These are phyloP conservation scores for Dicrostonyx torquatus DNA, from an alignment of 2,797 vertebrate genomes.

Conservation along the genomic window DNA sequence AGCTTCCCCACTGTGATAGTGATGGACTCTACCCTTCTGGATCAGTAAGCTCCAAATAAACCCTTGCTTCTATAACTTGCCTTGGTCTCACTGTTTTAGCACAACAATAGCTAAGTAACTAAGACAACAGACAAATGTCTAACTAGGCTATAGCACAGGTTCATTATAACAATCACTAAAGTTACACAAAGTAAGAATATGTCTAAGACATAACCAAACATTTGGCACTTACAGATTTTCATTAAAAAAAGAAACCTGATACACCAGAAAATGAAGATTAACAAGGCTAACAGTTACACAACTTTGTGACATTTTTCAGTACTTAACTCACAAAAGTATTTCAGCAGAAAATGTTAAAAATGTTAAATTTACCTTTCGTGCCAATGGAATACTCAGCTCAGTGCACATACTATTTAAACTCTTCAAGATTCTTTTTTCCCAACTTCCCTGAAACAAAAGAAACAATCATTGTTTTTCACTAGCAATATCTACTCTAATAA, in stretches of 20 bases:
- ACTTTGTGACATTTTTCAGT: slow-evolving; percentile 25
- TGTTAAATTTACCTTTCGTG: slow-evolving; percentile 91
- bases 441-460: slow-evolving; percentile 90
- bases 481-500: slow-evolving; percentile 2
- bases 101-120: not conserved
- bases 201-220: not conserved
- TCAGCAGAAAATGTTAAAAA: slow-evolving; percentile 18
- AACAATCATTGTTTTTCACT: slow-evolving; percentile 55
- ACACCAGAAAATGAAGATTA: slow-evolving; percentile 1
- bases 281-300: slow-evolving; percentile 1
- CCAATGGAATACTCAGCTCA: slow-evolving; percentile 94
- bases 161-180: not conserved
- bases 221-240: not conserved
- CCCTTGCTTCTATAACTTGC: not conserved
- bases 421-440: slow-evolving; percentile 98
- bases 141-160: slow-evolving; percentile 25
- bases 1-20: not conserved
- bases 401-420: slow-evolving; percentile 99
- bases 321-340: slow-evolving; percentile 54
- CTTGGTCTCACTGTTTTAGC: not conserved
- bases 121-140: not conserved
- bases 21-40: not conserved
- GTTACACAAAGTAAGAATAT: slow-evolving; percentile 15
- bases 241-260: slow-evolving; percentile 49
- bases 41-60: not conserved